Evolutionary conservation across 2,888 invertebrate species (phyloP), one percentile per base, ranked within the genome.

Genomic region (Diogma glabrata): DNA sequence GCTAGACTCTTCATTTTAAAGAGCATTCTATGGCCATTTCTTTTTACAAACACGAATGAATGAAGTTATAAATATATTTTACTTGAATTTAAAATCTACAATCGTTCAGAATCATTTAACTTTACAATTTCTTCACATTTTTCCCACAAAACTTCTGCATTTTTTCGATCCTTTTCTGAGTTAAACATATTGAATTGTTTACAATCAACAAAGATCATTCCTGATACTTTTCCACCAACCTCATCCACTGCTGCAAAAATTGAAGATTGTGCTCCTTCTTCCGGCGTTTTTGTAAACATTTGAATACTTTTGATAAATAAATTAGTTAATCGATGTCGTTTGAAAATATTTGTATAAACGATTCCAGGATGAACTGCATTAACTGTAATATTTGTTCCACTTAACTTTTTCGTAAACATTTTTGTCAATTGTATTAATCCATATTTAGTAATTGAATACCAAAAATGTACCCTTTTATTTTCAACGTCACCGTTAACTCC

Each of bases 301-400:
- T 79, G 82, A 51, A 75, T 69, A 19, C 84, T 68, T 3, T 79
- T 54, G 47, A 67, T 65, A 16, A 84, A 53, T n/a, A n/a, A n/a
- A 0, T 75, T 60, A 0, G 82, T 81, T 1, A 73, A 73, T 0
- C 84, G 84, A 0, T 84, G 81, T 38, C 75, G 81, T 51, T 79
- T 75, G 83, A 84, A 85, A 47, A 86, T 85, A 0, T 82, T 84
- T 1, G 79, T 77, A 60, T 82, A 80, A 9, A 86, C 79, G 63
- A 86, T 69, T 1, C 88, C 88, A 1, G 88, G 88, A 65, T 88
- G 88, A 2, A 88, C 67, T 54, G 85, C 87, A 65, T 87, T 87
- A 0, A 75, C 85, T 0, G 84, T 84, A 0, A 87, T 79, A 0
- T 80, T 81, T 1, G 81, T 78, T 0, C 81, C 82, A 66, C 84